Evolutionary conservation across 2,113 vertebrate species (phyloP).

Genomic region (Romanogobio albipinnatus): DNA sequence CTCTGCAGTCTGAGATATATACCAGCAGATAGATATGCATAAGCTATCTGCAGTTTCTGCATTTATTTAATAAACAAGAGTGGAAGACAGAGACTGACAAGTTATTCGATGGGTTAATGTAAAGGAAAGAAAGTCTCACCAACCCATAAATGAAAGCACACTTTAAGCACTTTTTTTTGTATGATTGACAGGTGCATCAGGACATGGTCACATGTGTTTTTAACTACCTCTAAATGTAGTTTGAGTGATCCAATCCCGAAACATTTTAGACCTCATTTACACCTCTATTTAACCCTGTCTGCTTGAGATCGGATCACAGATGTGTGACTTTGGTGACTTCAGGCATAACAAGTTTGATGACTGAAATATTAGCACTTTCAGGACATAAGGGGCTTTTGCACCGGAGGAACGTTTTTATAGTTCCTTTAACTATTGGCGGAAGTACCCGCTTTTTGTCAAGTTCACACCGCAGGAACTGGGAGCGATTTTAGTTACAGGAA

Average conservation of each 20-base stretch:
- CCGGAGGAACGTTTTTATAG: too few species aligned
- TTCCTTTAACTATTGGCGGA: too few species aligned
- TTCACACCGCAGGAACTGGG: too few species aligned
- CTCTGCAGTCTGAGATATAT: conserved; percentile 75
- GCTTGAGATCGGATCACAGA: not conserved
- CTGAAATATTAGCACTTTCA: conserved; percentile 56
- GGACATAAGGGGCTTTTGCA: not conserved
- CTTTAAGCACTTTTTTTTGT: not conserved
- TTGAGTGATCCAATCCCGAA: conserved; percentile 12
- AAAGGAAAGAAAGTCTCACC: conserved; percentile 17
- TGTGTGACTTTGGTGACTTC: conserved; percentile 38
- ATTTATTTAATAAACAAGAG: conserved; percentile 59
- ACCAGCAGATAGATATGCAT: conserved; percentile 75
- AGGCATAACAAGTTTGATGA: conserved; percentile 56
- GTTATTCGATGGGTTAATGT: conserved; percentile 58
- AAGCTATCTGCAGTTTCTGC: conserved; percentile 66
- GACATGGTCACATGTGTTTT: not conserved
- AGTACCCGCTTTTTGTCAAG: too few species aligned
- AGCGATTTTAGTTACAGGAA: too few species aligned
- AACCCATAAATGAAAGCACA: conserved; percentile 54
- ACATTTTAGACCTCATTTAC: conserved; percentile 10
- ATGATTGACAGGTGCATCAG: not conserved
- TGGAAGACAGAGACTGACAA: conserved; percentile 39
- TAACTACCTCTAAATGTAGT: not conserved
- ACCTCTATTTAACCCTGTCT: not conserved